Percentiles rank a stretch among this genome's conserved stretches.
These are phyloP conservation scores for Macroteleia sp. DNA, from an alignment of 2,888 invertebrate species.

Conservation along the genomic window DNA sequence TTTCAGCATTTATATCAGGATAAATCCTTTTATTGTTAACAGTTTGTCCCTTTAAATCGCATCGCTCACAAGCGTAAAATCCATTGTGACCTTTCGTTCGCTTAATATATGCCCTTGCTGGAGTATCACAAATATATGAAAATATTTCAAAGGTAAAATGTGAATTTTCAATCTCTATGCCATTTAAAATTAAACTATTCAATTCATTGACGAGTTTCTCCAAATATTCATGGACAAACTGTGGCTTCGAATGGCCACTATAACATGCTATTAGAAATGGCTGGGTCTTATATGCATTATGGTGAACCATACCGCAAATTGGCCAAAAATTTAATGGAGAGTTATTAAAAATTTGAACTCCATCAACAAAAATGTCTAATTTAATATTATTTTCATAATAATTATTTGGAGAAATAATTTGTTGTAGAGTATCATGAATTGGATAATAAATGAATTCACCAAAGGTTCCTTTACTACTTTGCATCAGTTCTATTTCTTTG, in stretches of 20 bases:
- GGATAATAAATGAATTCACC: slow-evolving; percentile 23
- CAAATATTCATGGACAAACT: slow-evolving; percentile 20
- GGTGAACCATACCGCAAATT: slow-evolving; percentile 19
- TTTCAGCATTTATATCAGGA: background rate
- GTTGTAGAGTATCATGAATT: slow-evolving; percentile 4
- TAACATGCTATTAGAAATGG: slow-evolving; percentile 37
- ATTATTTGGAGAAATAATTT: slow-evolving; percentile 1
- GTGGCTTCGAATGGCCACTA: slow-evolving; percentile 27
- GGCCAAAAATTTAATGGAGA: slow-evolving; percentile 39
- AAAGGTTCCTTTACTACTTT: slow-evolving; percentile 16
- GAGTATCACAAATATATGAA: slow-evolving; percentile 31
- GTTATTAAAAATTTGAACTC: slow-evolving; percentile 29
- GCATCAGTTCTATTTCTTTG: background rate
- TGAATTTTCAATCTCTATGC: background rate
- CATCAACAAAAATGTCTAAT: slow-evolving; percentile 13
- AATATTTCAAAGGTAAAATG: slow-evolving; percentile 11
- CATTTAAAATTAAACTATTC: slow-evolving; percentile 13
- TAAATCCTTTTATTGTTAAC: slow-evolving; percentile 31
- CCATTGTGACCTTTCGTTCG: slow-evolving; percentile 24
- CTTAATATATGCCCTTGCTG: slow-evolving; percentile 29
- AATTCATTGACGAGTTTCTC: slow-evolving; percentile 17
- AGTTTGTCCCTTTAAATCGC: slow-evolving; percentile 25
- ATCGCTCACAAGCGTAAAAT: slow-evolving; percentile 40
- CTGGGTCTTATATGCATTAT: slow-evolving; percentile 6
- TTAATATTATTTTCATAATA: slow-evolving; percentile 3